Conservation (phyloP, 2,113 vertebrate species). For the Sigmodon hispidus region DNA sequence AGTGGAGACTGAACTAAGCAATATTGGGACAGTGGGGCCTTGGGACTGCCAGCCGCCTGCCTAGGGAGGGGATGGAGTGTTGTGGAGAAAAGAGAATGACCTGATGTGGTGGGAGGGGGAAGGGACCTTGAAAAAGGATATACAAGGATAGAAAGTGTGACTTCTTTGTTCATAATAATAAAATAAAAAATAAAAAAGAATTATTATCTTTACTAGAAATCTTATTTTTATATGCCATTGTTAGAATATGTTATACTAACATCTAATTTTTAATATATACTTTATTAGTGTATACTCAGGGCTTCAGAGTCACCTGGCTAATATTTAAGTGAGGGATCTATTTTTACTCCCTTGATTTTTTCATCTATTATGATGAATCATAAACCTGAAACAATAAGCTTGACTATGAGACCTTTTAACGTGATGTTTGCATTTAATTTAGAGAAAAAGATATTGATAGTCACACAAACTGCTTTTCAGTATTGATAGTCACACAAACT, state of each 20-base stretch:
- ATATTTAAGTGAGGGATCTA: neutral
- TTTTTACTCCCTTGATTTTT: neutral
- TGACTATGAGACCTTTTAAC: neutral
- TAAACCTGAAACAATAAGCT: neutral
- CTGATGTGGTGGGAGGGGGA: too few species aligned
- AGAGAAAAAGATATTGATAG: neutral
- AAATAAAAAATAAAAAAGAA: too few species aligned
- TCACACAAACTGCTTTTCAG: neutral
- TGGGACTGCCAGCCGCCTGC: too few species aligned
- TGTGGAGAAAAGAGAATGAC: too few species aligned
- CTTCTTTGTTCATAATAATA: too few species aligned
- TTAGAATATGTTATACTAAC: neutral
- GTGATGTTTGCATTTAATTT: neutral
- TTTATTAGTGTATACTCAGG: neutral
- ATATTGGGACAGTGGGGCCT: too few species aligned
- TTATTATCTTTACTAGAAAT: conserved; percentile 18
- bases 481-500: neutral
- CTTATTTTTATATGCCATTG: neutral
- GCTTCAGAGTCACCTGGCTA: neutral
- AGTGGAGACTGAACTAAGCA: too few species aligned
- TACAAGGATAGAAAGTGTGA: too few species aligned
- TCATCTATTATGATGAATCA: neutral
- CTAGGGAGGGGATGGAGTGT: too few species aligned
- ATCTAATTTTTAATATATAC: neutral
- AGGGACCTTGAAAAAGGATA: too few species aligned